Percentiles rank a stretch among this genome's conserved stretches.
Conservation (phyloP, 1,140 invertebrate genomes). For the Eriosoma lanigerum region DNA sequence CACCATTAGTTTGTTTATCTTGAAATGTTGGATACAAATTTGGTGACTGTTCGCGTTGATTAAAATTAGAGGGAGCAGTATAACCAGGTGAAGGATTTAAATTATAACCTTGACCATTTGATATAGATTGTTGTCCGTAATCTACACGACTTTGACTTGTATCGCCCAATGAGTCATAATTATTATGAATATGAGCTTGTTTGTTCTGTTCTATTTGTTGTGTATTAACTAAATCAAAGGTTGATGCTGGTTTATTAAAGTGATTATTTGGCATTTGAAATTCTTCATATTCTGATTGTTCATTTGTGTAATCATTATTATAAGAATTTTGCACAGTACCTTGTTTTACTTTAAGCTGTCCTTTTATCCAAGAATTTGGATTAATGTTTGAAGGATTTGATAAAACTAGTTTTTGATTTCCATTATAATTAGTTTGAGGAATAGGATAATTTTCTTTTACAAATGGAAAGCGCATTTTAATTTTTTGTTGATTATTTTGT, state of each 20-base stretch:
- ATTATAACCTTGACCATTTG: conserved; percentile 1
- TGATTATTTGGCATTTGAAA: conserved; percentile 10
- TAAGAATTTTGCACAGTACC: background rate
- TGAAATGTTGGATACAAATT: background rate
- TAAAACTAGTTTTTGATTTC: conserved; percentile 8
- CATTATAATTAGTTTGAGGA: conserved; percentile 3
- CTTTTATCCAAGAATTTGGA: conserved; percentile 43
- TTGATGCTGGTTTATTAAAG: background rate
- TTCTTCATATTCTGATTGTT: background rate
- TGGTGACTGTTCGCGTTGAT: background rate
- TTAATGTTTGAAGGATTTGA: conserved; percentile 13
- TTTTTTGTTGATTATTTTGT: conserved; percentile 15
- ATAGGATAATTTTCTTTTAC: background rate
- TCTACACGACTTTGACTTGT: background rate
- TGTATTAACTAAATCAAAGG: conserved; percentile 12
- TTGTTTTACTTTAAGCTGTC: conserved; percentile 15
- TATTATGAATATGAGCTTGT: conserved; percentile 2
- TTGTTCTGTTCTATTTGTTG: background rate
- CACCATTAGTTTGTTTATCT: background rate
- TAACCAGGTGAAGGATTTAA: conserved; percentile 4
- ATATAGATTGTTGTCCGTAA: background rate
- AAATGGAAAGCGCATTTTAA: background rate
- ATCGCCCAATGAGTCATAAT: background rate
- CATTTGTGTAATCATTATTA: background rate
- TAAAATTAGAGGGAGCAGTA: background rate